Percentiles rank a stretch among this genome's conserved stretches.
Conservation (phyloP, 2,113 vertebrate species). For the Nyctibius bracteatus region DNA sequence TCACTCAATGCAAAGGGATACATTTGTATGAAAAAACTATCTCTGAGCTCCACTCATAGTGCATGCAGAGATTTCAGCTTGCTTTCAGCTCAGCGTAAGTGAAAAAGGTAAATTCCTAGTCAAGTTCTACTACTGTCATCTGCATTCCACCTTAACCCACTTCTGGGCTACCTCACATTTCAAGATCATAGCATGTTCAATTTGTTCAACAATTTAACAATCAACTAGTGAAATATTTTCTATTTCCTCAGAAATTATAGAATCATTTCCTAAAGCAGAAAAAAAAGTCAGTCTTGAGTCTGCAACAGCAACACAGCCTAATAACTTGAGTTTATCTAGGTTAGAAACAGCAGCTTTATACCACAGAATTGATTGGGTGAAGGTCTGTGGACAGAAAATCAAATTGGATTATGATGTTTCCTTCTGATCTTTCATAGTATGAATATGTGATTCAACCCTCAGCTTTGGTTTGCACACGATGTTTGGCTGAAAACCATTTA, state of each 20-base stretch:
- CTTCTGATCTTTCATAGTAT: slow-evolving; percentile 23
- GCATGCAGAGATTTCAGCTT: neutral
- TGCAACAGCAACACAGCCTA: neutral
- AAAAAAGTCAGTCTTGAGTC: neutral
- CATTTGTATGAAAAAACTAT: neutral
- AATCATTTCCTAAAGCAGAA: neutral
- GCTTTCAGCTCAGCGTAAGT: neutral
- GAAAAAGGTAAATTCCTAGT: neutral
- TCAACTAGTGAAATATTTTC: neutral
- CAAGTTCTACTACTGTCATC: neutral
- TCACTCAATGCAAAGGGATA: neutral
- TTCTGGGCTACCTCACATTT: neutral
- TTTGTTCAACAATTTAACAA: slow-evolving; percentile 25
- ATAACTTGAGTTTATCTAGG: slow-evolving; percentile 25
- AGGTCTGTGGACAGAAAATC: slow-evolving; percentile 58
- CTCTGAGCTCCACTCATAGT: neutral
- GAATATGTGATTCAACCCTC: slow-evolving; percentile 14
- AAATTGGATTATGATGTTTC: slow-evolving; percentile 55
- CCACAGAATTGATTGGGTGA: slow-evolving; percentile 24
- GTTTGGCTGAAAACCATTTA: neutral
- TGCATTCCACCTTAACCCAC: neutral
- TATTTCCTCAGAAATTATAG: slow-evolving; percentile 37
- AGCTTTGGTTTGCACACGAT: neutral
- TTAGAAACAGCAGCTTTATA: slow-evolving; percentile 26
- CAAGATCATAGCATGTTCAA: neutral